Evolutionary conservation across 2,888 invertebrate species (phyloP).

Genomic region (Platycnemis pennipes): DNA sequence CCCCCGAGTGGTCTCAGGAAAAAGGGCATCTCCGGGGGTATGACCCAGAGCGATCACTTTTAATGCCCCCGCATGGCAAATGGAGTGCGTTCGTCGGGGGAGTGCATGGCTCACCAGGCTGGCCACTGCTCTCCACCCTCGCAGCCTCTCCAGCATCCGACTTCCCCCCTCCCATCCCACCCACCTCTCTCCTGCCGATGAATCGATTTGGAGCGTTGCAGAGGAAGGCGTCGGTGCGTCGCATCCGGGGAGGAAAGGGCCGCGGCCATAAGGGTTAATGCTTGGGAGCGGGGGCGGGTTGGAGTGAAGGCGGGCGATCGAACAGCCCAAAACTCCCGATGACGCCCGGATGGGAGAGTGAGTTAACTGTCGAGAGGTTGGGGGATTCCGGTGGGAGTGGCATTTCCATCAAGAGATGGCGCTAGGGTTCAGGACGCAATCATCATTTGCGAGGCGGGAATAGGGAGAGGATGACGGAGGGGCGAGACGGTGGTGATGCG

Average conservation of each 20-base stretch:
- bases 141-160: background rate
- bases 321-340: constrained; percentile 11
- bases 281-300: background rate
- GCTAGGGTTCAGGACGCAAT: constrained; percentile 58
- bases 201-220: constrained; percentile 35
- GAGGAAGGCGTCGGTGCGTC: constrained; percentile 39
- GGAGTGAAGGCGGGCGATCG: background rate
- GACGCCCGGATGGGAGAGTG: constrained; percentile 32
- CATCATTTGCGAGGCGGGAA: constrained; percentile 63
- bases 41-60: constrained; percentile 24
- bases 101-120: background rate
- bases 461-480: background rate
- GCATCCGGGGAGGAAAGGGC: constrained; percentile 55
- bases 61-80: constrained; percentile 18
- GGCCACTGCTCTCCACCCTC: background rate
- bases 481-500: background rate
- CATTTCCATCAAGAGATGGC: constrained; percentile 66
- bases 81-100: background rate
- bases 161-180: background rate
- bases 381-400: constrained; percentile 8
- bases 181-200: background rate
- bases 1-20: constrained; percentile 8
- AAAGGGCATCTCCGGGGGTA: constrained; percentile 13
- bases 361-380: background rate
- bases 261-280: constrained; percentile 65